A percentile compares a stretch with the other conserved stretches of the same genome.
These are phyloP conservation scores for Syngnathus typhle DNA, from an alignment of 2,113 vertebrate genomes.

Conservation along the genomic window DNA sequence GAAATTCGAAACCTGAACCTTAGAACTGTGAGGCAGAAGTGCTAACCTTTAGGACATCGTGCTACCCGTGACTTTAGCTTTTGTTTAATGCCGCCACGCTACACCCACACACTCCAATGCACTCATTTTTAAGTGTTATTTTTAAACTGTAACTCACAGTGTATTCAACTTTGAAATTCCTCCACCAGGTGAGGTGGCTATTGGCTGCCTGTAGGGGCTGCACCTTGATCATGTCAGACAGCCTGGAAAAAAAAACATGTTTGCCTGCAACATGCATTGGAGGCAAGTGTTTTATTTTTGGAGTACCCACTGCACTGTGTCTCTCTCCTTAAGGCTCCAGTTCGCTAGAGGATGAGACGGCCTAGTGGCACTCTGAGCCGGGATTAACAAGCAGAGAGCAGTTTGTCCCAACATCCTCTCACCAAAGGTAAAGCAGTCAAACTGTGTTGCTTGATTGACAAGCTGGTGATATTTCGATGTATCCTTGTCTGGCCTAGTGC, in stretches of 20 bases:
- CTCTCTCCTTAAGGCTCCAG: slow-evolving; percentile 54
- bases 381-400: slow-evolving; percentile 64
- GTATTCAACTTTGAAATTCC: not conserved
- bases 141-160: not conserved
- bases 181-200: slow-evolving; percentile 17
- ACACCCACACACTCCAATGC: not conserved
- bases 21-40: not conserved
- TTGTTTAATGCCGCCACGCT: not conserved
- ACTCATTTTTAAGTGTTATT: not conserved
- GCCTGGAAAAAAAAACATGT: slow-evolving; percentile 48
- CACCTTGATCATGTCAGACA: slow-evolving; percentile 59
- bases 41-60: not conserved
- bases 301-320: slow-evolving; percentile 49
- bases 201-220: slow-evolving; percentile 48
- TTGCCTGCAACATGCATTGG: slow-evolving; percentile 52
- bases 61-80: not conserved
- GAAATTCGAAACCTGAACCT: not conserved
- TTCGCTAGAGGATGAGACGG: slow-evolving; percentile 57
- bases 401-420: slow-evolving; percentile 45
- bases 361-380: slow-evolving; percentile 55
- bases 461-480: slow-evolving; percentile 30
- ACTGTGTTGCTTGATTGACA: slow-evolving; percentile 52
- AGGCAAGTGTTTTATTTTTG: slow-evolving; percentile 77
- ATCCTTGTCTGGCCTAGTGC: slow-evolving; percentile 4
- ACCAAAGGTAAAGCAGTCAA: slow-evolving; percentile 72